Evolutionary conservation across 2,888 invertebrate genomes (phyloP).

Genomic region (Dasypogon diadema): DNA sequence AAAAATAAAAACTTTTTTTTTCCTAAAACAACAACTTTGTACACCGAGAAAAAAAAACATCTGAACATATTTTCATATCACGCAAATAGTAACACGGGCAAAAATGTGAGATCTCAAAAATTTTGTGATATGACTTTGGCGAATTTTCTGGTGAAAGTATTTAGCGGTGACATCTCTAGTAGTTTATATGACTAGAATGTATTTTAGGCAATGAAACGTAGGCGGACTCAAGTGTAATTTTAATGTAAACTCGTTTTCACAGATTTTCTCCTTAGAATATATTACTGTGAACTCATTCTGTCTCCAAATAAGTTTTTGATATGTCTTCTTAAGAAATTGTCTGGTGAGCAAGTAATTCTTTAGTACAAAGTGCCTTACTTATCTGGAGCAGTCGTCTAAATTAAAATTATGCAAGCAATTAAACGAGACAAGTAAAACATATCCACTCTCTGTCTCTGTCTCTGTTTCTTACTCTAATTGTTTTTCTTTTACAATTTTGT

Average conservation of each 20-base stretch:
- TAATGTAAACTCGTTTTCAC: conserved; percentile 35
- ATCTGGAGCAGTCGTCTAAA: conserved; percentile 39
- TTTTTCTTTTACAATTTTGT: conserved; percentile 6
- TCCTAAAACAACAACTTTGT: no score
- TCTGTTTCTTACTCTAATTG: conserved; percentile 5
- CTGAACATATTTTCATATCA: not conserved
- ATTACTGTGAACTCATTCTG: conserved; percentile 44
- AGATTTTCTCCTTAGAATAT: conserved; percentile 38
- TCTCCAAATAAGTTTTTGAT: conserved; percentile 45
- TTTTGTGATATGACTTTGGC: conserved; percentile 4
- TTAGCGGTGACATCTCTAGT: conserved; percentile 34
- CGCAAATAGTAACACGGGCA: not conserved
- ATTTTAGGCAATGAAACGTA: conserved; percentile 37
- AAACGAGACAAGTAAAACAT: conserved; percentile 8
- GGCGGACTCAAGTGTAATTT: conserved; percentile 33
- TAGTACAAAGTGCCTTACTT: conserved; percentile 22
- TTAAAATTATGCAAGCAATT: conserved; percentile 35
- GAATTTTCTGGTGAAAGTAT: conserved; percentile 35
- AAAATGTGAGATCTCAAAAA: not conserved
- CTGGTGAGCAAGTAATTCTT: conserved; percentile 18
- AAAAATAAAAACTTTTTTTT: no score
- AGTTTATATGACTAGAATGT: conserved; percentile 37
- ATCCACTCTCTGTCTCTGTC: not conserved
- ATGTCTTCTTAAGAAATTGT: not conserved
- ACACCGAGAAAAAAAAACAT: not conserved